Evolutionary conservation across 2,797 vertebrate genomes (phyloP).

Genomic region (Enteromius unitaeniatus): DNA sequence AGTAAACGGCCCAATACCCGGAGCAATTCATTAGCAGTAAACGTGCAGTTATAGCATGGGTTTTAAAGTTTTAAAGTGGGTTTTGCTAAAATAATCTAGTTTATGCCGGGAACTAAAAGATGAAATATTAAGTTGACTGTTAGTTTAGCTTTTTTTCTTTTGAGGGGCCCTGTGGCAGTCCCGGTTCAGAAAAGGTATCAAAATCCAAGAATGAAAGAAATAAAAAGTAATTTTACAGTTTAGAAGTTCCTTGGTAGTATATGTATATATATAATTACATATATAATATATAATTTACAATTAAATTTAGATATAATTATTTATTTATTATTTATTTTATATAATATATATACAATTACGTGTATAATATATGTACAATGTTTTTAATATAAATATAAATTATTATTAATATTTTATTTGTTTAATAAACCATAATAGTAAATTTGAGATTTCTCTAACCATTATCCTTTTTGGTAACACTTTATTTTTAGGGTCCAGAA

Average conservation of each 20-base stretch:
- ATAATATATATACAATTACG: background rate
- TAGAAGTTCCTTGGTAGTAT: background rate
- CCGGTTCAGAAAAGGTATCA: background rate
- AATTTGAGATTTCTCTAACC: background rate
- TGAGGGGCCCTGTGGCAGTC: background rate
- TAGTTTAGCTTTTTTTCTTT: constrained; percentile 16
- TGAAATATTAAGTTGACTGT: background rate
- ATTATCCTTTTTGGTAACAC: background rate
- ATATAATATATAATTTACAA: no score
- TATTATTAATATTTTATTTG: background rate
- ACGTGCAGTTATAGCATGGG: constrained; percentile 26
- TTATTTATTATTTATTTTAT: background rate
- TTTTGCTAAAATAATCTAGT: constrained; percentile 25
- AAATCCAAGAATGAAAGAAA: background rate
- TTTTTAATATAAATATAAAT: background rate
- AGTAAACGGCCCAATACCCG: constrained; percentile 33
- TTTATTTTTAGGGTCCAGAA: background rate
- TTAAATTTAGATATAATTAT: background rate
- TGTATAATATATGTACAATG: no score
- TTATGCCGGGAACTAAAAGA: constrained; percentile 14
- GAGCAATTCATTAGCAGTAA: constrained; percentile 31
- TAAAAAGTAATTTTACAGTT: background rate
- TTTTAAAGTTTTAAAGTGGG: constrained; percentile 26
- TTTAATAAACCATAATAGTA: background rate
- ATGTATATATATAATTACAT: background rate